Evolutionary conservation across 2,888 invertebrate genomes (phyloP), one percentile per base, ranked within the genome.

Genomic region (Smittia aterrima): DNA sequence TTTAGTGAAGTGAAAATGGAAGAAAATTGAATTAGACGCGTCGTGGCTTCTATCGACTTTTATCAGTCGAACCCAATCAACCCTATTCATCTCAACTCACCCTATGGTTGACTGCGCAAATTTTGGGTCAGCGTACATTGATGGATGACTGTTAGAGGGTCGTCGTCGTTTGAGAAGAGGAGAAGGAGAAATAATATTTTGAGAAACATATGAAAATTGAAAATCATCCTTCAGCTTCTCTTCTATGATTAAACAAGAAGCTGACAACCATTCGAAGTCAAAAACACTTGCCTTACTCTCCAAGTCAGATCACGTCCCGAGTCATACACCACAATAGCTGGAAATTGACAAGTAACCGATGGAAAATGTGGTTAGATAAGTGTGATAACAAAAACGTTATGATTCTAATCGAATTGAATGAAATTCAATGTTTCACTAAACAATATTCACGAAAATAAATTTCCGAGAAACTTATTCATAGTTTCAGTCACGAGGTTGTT

Each of bases 71-170:
- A 40, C n/a, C 27, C 24, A 40, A 22, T 40, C 38, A 72, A 4
- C 18, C 47, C 11, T 47, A 22, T 58, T 58, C 22, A 58, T 58
- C 58, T 6, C 24, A 20, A 62, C 72, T 0, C 88, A 88, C 7
- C 87, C 87, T 76, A 94, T 90, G 82, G 87, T 87, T 76, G 91
- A 90, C 77, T 89, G 89, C 0, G 91, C 88, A 77, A 89, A 87
- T 81, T 93, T 90, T 0, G 93, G 93, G 84, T 93, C 90, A 0
- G 93, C 93, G 81, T 90, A 92, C 93, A 94, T 93, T 66, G 90
- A 87, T 0, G 93, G 90, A 81, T 93, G 93, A 25, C 89, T 72
- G 38, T 25, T n/a, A n/a, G n/a, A n/a, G n/a, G n/a, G n/a, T n/a
- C n/a, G n/a, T n/a, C n/a, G n/a, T n/a, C n/a, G n/a, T n/a, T n/a